A percentile compares a stretch with the other conserved stretches of the same genome.
phyloP scores from a whole-genome alignment of 2,888 invertebrate species.

The Trileptium ribeirensis region DNA sequence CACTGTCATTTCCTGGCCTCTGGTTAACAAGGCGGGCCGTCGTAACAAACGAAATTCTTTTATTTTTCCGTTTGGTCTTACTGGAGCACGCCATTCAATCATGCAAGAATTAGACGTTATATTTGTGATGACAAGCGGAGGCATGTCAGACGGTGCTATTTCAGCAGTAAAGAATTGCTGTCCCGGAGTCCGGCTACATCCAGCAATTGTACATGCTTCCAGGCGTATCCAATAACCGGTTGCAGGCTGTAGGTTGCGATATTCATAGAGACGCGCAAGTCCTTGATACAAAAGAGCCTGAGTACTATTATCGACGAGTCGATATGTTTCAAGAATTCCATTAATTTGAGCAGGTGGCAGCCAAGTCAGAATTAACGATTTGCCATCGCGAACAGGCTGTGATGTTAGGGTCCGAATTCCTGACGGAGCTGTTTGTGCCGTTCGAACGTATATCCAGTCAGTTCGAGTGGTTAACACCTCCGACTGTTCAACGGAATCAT shows the following conservation, averaged over 20 bases:
- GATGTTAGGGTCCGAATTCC: not conserved
- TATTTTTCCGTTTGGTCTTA: not conserved
- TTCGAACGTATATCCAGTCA: not conserved
- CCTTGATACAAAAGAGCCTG: not conserved
- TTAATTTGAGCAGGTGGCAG: not conserved
- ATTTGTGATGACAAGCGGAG: not conserved
- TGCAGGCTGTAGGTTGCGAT: not conserved
- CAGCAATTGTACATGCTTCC: conserved; percentile 7
- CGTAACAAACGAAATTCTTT: not conserved
- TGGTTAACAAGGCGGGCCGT: not conserved
- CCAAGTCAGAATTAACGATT: conserved; percentile 5
- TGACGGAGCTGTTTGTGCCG: not conserved
- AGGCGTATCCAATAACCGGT: not conserved
- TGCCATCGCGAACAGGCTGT: not conserved
- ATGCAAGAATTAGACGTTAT: not conserved
- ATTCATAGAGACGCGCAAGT: not conserved
- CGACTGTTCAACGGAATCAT: not conserved
- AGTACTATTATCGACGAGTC: not conserved
- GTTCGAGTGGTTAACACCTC: not conserved
- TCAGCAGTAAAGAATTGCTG: not conserved
- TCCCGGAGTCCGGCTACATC: not conserved
- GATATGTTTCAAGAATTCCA: conserved; percentile 6
- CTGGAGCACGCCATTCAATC: not conserved
- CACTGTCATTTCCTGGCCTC: not conserved
- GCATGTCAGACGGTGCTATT: not conserved